phyloP scores from a whole-genome alignment of 2,888 invertebrate genomes.

The Apomyelois bistriatella region DNA sequence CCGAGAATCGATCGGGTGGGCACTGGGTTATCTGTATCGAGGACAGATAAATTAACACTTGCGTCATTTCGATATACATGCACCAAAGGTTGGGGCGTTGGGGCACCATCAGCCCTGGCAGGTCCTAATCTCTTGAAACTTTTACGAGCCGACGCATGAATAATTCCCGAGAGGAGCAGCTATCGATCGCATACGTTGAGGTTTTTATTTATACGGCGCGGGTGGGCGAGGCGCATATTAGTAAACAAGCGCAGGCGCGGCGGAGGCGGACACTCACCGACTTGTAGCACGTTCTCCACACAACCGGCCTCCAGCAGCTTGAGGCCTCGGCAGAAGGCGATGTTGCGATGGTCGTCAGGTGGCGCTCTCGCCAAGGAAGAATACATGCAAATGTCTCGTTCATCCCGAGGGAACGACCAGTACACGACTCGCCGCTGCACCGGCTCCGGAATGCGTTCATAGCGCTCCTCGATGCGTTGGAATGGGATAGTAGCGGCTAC shows the following conservation, averaged over 20 bases:
- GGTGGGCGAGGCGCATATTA: conserved; percentile 79
- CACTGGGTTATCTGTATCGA: conserved; percentile 46
- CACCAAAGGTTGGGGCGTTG: conserved; percentile 15
- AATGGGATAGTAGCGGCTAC: conserved; percentile 92
- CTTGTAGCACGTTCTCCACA: conserved; percentile 92
- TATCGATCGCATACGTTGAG: conserved; percentile 80
- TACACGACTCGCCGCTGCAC: conserved; percentile 92
- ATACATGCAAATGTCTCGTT: conserved; percentile 94
- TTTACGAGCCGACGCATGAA: conserved; percentile 74
- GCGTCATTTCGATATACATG: conserved; percentile 29
- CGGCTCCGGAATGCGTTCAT: conserved; percentile 92
- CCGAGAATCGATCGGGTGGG: conserved; percentile 46
- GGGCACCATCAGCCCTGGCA: conserved; percentile 38
- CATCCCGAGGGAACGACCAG: conserved; percentile 94
- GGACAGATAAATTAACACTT: conserved; percentile 42
- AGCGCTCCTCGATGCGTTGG: conserved; percentile 92
- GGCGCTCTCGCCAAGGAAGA: conserved; percentile 84
- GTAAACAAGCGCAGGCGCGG: conserved; percentile 79
- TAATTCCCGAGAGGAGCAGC: conserved; percentile 78
- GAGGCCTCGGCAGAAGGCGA: conserved; percentile 92
- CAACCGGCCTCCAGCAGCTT: conserved; percentile 90
- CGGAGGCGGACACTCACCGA: conserved; percentile 84
- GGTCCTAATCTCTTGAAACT: conserved; percentile 71
- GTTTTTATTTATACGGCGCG: conserved; percentile 80
- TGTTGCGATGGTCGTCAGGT: conserved; percentile 86